Percentiles rank a stretch among this genome's conserved stretches.
Evolutionary conservation across 2,888 invertebrate species (phyloP).

Genomic region (Scaeva pyrastri): DNA sequence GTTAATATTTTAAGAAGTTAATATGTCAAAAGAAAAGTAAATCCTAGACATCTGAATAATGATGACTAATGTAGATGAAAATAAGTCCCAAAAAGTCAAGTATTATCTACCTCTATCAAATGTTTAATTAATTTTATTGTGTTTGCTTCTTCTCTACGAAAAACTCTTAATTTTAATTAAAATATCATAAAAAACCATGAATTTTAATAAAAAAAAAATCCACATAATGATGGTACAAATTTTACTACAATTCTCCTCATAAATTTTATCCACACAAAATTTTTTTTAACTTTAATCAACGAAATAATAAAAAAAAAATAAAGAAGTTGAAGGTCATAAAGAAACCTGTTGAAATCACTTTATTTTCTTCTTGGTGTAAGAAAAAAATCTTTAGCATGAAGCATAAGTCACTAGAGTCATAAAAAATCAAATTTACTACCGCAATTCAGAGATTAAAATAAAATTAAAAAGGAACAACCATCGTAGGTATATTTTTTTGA

Average conservation of each 20-base stretch:
- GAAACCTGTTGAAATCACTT: slow-evolving; percentile 6
- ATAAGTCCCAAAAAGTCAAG: not conserved
- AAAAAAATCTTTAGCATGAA: no score
- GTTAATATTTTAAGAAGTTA: no score
- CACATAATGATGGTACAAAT: not conserved
- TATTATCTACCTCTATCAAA: not conserved
- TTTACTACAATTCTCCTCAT: not conserved
- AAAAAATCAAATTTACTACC: not conserved
- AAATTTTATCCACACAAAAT: not conserved
- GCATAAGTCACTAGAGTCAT: not conserved
- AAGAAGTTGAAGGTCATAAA: not conserved
- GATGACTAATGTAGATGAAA: no score
- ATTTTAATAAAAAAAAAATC: not conserved
- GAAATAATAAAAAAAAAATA: not conserved
- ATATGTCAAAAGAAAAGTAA: no score
- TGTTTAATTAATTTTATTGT: not conserved
- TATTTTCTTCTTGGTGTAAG: not conserved
- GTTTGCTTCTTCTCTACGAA: not conserved
- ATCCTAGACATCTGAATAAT: no score
- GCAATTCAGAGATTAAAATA: not conserved
- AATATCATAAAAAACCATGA: not conserved
- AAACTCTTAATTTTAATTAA: slow-evolving; percentile 9
- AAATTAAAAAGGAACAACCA: not conserved
- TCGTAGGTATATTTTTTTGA: not conserved
- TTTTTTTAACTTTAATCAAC: slow-evolving; percentile 8